phyloP scores from a whole-genome alignment of 2,888 invertebrate genomes.

The Amorpha juglandis region DNA sequence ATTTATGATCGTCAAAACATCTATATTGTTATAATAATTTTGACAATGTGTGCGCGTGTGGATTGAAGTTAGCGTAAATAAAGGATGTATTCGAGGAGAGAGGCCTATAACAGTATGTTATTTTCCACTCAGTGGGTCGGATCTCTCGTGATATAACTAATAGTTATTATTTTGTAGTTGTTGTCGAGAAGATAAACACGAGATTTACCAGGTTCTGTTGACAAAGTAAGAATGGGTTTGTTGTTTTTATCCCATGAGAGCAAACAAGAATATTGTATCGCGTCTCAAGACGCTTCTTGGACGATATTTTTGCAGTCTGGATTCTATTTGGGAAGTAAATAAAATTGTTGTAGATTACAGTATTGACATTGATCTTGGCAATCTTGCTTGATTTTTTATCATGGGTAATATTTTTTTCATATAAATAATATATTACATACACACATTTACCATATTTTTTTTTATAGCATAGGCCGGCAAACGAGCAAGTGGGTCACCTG shows the following conservation, averaged over 20 bases:
- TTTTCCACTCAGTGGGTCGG: conserved; percentile 20
- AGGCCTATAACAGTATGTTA: conserved; percentile 20
- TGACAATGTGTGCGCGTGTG: not conserved
- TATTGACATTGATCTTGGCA: not conserved
- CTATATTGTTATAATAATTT: not conserved
- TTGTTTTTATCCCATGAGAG: not conserved
- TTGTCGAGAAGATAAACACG: conserved; percentile 23
- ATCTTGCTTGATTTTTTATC: too few species aligned
- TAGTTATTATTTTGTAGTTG: conserved; percentile 27
- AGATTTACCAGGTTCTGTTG: conserved; percentile 7
- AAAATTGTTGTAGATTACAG: conserved; percentile 2
- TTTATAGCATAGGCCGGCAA: too few species aligned
- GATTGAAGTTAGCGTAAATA: not conserved
- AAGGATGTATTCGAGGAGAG: not conserved
- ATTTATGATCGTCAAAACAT: not conserved
- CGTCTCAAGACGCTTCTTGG: not conserved
- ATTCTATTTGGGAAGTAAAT: not conserved
- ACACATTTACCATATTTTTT: too few species aligned
- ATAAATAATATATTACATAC: too few species aligned
- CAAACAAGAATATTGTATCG: not conserved
- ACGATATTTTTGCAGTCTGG: not conserved
- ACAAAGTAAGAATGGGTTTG: conserved; percentile 4
- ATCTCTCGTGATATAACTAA: conserved; percentile 17
- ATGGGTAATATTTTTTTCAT: too few species aligned
- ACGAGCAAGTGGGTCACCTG: too few species aligned